Evolutionary conservation across 2,113 vertebrate genomes (phyloP).

Genomic region (Ivindomyrus marchei): DNA sequence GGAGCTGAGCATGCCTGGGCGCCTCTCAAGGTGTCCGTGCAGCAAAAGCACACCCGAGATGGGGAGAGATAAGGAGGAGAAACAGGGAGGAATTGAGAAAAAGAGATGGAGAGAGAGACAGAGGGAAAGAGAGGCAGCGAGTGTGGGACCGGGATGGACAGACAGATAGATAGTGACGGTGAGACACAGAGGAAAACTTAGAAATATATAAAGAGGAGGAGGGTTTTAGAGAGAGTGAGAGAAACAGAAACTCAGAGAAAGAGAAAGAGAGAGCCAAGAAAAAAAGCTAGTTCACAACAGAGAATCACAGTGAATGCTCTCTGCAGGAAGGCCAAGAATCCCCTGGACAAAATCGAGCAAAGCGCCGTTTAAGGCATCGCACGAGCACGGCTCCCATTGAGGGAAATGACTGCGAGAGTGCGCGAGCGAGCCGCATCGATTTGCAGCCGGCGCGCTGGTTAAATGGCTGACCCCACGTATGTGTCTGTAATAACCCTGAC

Average conservation of each 20-base stretch:
- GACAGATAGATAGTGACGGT: background rate
- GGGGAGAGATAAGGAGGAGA: background rate
- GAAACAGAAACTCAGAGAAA: background rate
- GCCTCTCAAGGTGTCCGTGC: background rate
- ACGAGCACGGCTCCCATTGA: background rate
- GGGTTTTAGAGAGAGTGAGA: background rate
- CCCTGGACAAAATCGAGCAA: background rate
- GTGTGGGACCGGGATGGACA: background rate
- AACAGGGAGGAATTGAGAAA: background rate
- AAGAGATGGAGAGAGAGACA: background rate
- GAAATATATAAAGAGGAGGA: background rate
- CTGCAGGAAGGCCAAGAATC: background rate
- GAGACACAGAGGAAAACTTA: background rate
- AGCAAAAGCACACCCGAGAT: background rate
- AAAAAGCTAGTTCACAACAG: background rate
- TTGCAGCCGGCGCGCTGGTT: background rate
- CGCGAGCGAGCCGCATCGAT: background rate
- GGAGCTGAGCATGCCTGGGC: background rate
- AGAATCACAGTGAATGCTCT: background rate
- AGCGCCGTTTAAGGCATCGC: background rate
- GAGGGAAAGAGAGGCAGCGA: background rate
- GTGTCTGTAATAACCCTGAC: background rate
- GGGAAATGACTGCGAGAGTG: background rate
- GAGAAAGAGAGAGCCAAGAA: background rate
- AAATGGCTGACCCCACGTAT: background rate